Evolutionary conservation across 2,113 vertebrate genomes (phyloP), one percentile per base, ranked within the genome.

Genomic region (Chascanopsetta lugubris): DNA sequence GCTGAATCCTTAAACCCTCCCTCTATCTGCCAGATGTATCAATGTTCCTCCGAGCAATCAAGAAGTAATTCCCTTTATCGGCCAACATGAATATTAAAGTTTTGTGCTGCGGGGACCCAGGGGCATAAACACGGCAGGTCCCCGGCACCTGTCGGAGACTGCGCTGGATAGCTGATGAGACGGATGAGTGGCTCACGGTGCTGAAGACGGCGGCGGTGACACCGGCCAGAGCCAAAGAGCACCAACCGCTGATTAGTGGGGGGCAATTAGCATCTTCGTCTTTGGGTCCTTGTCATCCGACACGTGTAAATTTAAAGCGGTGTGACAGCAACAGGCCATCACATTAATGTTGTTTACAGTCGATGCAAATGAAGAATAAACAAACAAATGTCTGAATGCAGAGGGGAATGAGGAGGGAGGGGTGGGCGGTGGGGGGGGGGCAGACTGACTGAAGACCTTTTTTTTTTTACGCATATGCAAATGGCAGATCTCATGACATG

Each of bases 11-110:
- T 62, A 86, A 87, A 80, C 78, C 74, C 62, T 72, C 61, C 54
- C 69, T 62, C 79, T 87, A 88, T 87, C 89, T 85, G 64, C 80
- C 82, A 87, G 84, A 90, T 85, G 85, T 81, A 88, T 90, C 86
- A 77, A 53, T 86, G 85, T 86, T 86, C 82, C 84, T 87, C 83
- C 80, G 65, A 89, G 89, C 89, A 85, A 83, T 87, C 82, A 85
- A 90, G 78, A 89, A 89, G 86, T 88, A 84, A 86, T 88, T 86
- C 85, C 80, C 77, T 89, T 89, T 88, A 90, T 88, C 86, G 73
- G 72, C 77, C 58, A 54, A 76, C 84, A 87, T 89, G 85, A 88
- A 89, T 90, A 88, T 88, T 87, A 85, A 89, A 83, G 80, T 87
- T 87, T 80, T 64, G 75, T 43, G 72, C 85, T 72, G 17, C 79